Conservation (phyloP, 1,140 invertebrate genomes). For the Cotesia typhae region DNA sequence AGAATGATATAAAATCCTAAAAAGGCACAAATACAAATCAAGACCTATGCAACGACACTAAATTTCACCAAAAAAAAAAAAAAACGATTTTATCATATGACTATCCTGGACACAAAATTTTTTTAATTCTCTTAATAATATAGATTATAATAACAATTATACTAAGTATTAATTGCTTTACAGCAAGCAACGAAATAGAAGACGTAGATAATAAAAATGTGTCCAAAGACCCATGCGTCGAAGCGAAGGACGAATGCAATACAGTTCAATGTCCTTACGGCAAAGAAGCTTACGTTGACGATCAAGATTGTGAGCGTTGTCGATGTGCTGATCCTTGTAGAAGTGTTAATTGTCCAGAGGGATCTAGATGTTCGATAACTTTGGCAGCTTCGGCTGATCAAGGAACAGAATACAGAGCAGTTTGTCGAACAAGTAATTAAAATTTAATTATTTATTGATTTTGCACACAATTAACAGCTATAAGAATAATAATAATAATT, state of each 20-base stretch:
- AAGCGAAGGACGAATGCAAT: constrained; percentile 69
- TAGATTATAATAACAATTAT: too few species aligned
- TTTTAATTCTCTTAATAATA: too few species aligned
- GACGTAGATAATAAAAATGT: constrained; percentile 49
- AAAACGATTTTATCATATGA: too few species aligned
- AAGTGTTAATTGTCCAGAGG: constrained; percentile 69
- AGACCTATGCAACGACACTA: too few species aligned
- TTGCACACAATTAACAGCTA: not conserved
- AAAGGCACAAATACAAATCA: too few species aligned
- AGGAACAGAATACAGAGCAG: constrained; percentile 64
- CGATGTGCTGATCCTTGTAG: constrained; percentile 81
- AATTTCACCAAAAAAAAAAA: too few species aligned
- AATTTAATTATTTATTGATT: constrained; percentile 32
- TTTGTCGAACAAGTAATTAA: constrained; percentile 72
- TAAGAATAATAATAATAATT: not conserved
- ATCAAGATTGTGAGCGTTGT: constrained; percentile 76
- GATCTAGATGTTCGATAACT: constrained; percentile 75
- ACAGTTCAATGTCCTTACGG: constrained; percentile 78
- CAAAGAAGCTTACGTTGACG: constrained; percentile 74
- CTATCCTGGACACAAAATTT: too few species aligned
- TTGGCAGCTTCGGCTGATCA: constrained; percentile 63
- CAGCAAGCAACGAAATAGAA: constrained; percentile 57
- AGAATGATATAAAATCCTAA: too few species aligned
- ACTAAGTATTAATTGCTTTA: not conserved
- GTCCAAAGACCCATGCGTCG: constrained; percentile 65